A percentile compares a stretch with the other conserved stretches of the same genome.
Conservation (phyloP, 2,113 vertebrate genomes). For the Bostrychus sinensis region DNA sequence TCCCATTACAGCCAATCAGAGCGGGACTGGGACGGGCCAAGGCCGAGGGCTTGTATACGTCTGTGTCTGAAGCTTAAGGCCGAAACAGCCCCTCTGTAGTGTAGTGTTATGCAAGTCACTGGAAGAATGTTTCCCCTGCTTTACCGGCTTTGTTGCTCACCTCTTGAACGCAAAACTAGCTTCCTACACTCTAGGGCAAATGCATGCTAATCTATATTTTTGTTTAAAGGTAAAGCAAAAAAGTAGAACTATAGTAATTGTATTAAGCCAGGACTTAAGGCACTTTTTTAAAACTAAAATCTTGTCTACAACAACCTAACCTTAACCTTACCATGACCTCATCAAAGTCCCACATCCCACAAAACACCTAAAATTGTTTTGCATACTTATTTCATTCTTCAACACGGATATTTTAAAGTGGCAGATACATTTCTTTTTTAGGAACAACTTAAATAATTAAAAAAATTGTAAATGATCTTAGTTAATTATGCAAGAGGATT, state of each 20-base stretch:
- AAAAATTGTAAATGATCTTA: conserved; percentile 21
- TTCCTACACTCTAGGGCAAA: conserved; percentile 14
- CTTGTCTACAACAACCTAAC: too few species aligned
- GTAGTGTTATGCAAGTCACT: conserved; percentile 65
- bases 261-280: too few species aligned
- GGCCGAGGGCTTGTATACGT: conserved; percentile 20
- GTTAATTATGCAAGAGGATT: conserved; percentile 24
- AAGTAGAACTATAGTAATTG: background rate
- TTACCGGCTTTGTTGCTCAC: conserved; percentile 57
- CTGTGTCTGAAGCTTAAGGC: conserved; percentile 55
- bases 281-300: too few species aligned
- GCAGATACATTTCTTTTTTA: too few species aligned
- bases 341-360: too few species aligned
- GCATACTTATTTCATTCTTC: too few species aligned
- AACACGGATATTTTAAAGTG: too few species aligned
- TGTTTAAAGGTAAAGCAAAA: conserved; percentile 6
- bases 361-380: too few species aligned
- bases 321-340: too few species aligned
- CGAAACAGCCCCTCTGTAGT: conserved; percentile 66
- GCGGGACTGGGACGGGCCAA: conserved; percentile 40
- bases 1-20: conserved; percentile 56
- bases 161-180: conserved; percentile 45
- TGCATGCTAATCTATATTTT: too few species aligned
- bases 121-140: conserved; percentile 61
- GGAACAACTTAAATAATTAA: background rate